Evolutionary conservation across 2,888 invertebrate species (phyloP).

Genomic region (Eledona agricola): DNA sequence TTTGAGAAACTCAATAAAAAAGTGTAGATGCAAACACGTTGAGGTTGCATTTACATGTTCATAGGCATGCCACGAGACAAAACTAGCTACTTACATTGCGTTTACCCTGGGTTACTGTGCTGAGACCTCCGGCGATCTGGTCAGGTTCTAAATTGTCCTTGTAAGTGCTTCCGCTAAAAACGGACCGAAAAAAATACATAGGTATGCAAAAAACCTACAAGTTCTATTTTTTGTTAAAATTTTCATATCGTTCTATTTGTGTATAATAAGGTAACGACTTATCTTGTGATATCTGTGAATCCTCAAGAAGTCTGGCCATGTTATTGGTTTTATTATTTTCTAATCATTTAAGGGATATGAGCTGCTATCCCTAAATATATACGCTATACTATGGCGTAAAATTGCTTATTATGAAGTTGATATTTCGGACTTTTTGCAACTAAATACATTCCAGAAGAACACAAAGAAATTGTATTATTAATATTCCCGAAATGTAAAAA

Average conservation of each 20-base stretch:
- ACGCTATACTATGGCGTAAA: too few relatives aligned
- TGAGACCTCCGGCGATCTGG: slow-evolving; percentile 63
- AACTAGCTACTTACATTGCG: slow-evolving; percentile 56
- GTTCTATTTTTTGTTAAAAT: too few relatives aligned
- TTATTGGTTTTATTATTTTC: too few relatives aligned
- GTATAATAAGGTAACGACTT: not conserved
- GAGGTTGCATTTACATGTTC: slow-evolving; percentile 39
- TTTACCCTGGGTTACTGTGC: slow-evolving; percentile 61
- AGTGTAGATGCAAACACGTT: slow-evolving; percentile 45
- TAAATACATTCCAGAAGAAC: too few relatives aligned
- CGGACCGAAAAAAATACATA: slow-evolving; percentile 2
- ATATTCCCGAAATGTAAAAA: too few relatives aligned
- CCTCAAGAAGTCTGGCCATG: not conserved
- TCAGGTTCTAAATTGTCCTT: slow-evolving; percentile 70
- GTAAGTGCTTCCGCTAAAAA: slow-evolving; percentile 66
- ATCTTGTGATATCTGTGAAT: not conserved
- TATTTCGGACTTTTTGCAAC: too few relatives aligned
- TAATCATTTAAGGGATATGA: too few relatives aligned
- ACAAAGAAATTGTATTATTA: too few relatives aligned
- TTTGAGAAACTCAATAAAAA: slow-evolving; percentile 40
- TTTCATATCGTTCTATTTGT: not conserved
- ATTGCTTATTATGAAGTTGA: too few relatives aligned
- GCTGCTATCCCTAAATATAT: too few relatives aligned
- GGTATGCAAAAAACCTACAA: not conserved
- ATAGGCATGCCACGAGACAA: slow-evolving; percentile 25